Base-by-base conservation (phyloP, 2,113 vertebrate species). In the Xenopus borealis region DNA sequence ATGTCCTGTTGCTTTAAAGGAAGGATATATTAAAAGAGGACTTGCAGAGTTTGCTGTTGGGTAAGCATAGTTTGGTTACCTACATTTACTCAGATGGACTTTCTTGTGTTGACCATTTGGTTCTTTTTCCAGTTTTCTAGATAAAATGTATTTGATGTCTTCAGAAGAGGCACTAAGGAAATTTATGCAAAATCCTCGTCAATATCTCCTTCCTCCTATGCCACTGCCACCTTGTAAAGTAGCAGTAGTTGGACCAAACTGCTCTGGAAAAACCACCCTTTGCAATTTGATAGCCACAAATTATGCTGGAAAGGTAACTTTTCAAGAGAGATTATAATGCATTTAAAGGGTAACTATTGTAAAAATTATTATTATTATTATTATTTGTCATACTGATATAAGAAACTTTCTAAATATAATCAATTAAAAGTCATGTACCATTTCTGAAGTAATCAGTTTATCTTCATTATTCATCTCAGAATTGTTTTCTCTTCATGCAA, bases 121-220 rank as follows among this genome's bases (percentile, higher is more conserved):
- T 6, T 76, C 57, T 79, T 53, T 78, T 82, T 83, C 19, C 83
- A 99, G 97, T 80, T 98, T 98, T 81, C 87, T 93, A 90, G 96
- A 94, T 86, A 98, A 93, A 88, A 85, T 98, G 62, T 99, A 97
- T 3, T 0, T 94, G 44, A 82, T 97, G 47, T 96, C 96, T 46
- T 93, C 93, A 40, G 79, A 88, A 78, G 93, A 93, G 71, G 86
- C 94, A 61, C 46, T 92, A 66, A 88, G 88, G 55, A 83, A 83
- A 59, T 98, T 98, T 79, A 77, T 86, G 46, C 55, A 76, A 77
- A 98, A 95, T 80, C 97, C 96, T 46, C 87, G 94, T 12, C 82
- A 78, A 27, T 98, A 93, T 80, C 86, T 99, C n/a, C 87, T 95
- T 33, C 93, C 94, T 47, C 96, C 95, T 20, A 95, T 97, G 93